phyloP scores from a whole-genome alignment of 2,113 vertebrate genomes.

The Rattus rattus region DNA sequence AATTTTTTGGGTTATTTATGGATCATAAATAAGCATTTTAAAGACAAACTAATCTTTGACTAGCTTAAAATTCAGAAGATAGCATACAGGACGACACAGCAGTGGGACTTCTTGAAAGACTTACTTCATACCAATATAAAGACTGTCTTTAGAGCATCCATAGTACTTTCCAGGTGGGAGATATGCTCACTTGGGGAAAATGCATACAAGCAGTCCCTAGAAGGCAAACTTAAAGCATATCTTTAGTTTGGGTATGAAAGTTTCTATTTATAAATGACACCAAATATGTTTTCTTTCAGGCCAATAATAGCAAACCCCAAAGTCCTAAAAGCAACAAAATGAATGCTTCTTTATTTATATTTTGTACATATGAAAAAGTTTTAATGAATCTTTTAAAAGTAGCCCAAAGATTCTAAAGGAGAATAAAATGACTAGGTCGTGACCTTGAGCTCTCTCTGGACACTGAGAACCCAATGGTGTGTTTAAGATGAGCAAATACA shows the following conservation, averaged over 20 bases:
- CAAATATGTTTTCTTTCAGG: background rate
- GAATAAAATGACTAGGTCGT: background rate
- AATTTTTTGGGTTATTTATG: slow-evolving; percentile 57
- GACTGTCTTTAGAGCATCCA: background rate
- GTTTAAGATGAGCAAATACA: background rate
- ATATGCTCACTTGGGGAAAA: slow-evolving; percentile 8
- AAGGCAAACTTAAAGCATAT: background rate
- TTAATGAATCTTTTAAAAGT: background rate
- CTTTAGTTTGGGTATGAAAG: slow-evolving; percentile 12
- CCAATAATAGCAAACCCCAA: background rate
- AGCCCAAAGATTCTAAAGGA: background rate
- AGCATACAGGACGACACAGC: background rate
- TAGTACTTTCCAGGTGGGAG: slow-evolving; percentile 27
- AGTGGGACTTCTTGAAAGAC: slow-evolving; percentile 2
- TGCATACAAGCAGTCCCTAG: background rate
- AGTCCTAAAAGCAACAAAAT: background rate
- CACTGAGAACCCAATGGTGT: background rate
- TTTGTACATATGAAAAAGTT: background rate
- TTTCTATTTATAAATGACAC: background rate
- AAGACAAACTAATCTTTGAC: slow-evolving; percentile 20
- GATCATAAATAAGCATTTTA: slow-evolving; percentile 36
- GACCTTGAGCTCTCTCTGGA: background rate
- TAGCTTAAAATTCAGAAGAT: slow-evolving; percentile 39
- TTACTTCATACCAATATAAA: slow-evolving; percentile 33
- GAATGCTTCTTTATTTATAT: background rate